Conservation (phyloP, 1,140 invertebrate genomes). For the Drosophila chauvacae region DNA sequence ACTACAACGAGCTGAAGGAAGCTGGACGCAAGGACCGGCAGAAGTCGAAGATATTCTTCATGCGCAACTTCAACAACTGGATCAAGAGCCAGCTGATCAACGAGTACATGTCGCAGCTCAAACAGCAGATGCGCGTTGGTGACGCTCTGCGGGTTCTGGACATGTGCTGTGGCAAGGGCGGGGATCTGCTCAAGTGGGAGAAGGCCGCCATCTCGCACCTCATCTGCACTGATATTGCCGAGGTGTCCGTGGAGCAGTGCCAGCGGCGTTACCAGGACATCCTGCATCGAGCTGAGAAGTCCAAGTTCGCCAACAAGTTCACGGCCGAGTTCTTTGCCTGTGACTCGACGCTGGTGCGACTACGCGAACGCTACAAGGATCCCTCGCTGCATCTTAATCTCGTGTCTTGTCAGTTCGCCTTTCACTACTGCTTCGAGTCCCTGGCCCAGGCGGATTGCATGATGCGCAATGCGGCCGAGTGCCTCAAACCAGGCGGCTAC, state of each 20-base stretch:
- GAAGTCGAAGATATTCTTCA: conserved; percentile 95
- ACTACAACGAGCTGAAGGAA: conserved; percentile 94
- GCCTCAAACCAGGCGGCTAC: conserved; percentile 94
- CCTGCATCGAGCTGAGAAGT: conserved; percentile 67
- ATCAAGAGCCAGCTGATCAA: conserved; percentile 97
- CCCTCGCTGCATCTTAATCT: conserved; percentile 93
- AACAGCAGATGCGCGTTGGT: conserved; percentile 87
- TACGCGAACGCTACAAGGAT: conserved; percentile 90
- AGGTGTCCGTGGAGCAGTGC: conserved; percentile 95
- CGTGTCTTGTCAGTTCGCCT: conserved; percentile 98
- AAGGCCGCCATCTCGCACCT: conserved; percentile 93
- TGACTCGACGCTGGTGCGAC: conserved; percentile 94
- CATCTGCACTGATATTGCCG: conserved; percentile 98
- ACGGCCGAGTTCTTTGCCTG: conserved; percentile 96
- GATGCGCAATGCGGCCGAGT: conserved; percentile 96
- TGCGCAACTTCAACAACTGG: conserved; percentile 99
- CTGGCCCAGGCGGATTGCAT: conserved; percentile 95
- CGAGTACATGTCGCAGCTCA: conserved; percentile 88
- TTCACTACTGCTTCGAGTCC: conserved; percentile 98
- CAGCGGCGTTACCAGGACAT: conserved; percentile 89
- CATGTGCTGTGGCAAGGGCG: conserved; percentile 97
- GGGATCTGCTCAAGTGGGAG: conserved; percentile 98
- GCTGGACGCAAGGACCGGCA: conserved; percentile 91
- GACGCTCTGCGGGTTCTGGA: conserved; percentile 88
- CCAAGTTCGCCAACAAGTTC: conserved; percentile 86